phyloP scores from a whole-genome alignment of 2,888 invertebrate species.

The Caenorhabditis panamensis region DNA sequence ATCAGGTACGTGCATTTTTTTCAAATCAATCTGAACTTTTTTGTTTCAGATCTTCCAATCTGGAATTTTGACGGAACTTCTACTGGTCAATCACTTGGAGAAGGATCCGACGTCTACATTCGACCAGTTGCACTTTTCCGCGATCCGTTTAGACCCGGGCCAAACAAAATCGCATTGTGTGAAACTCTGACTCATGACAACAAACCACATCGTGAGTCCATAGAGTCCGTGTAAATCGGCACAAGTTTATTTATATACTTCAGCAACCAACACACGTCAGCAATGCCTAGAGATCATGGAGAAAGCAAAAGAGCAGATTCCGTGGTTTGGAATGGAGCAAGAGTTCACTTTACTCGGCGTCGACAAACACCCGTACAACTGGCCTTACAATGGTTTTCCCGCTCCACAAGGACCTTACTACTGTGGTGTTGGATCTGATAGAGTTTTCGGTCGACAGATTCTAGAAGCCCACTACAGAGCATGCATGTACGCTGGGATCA shows the following conservation, averaged over 20 bases:
- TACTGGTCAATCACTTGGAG: conserved; percentile 82
- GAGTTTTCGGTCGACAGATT: conserved; percentile 94
- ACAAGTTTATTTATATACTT: conserved; percentile 34
- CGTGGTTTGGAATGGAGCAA: conserved; percentile 84
- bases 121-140: conserved; percentile 89
- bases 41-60: conserved; percentile 81
- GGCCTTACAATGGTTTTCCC: conserved; percentile 74
- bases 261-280: conserved; percentile 82
- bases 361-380: conserved; percentile 77
- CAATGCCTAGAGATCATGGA: conserved; percentile 82
- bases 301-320: conserved; percentile 76
- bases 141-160: conserved; percentile 87
- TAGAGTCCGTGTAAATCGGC: not conserved
- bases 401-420: conserved; percentile 88
- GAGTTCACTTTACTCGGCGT: conserved; percentile 83
- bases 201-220: conserved; percentile 71
- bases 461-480: conserved; percentile 95
- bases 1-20: conserved; percentile 69
- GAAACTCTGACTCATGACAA: conserved; percentile 73
- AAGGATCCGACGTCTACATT: conserved; percentile 88
- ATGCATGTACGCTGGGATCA: conserved; percentile 93
- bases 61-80: conserved; percentile 83
- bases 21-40: not conserved
- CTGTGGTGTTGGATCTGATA: conserved; percentile 96
- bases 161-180: conserved; percentile 75